A percentile compares a stretch with the other conserved stretches of the same genome.
phyloP scores from a whole-genome alignment of 2,113 vertebrate genomes.

The Geococcyx californianus region DNA sequence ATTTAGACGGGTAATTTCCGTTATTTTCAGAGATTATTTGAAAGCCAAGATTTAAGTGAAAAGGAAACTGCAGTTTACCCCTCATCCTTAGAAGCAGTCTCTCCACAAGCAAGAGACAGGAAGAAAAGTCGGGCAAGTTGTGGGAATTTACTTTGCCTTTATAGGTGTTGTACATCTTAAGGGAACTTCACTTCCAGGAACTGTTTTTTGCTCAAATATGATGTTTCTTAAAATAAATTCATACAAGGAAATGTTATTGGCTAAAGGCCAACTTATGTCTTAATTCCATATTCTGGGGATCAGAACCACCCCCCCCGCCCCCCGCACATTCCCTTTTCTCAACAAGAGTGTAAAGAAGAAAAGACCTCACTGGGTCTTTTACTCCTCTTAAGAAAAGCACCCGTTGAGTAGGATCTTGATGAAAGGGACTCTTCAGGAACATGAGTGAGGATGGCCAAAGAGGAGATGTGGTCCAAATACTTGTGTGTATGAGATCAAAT shows the following conservation, averaged over 20 bases:
- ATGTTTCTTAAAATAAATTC: not conserved
- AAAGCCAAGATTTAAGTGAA: not conserved
- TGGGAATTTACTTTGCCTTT: not conserved
- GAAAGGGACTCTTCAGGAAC: not conserved
- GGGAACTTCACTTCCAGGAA: not conserved
- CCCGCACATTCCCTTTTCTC: not conserved
- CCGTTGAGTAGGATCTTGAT: not conserved
- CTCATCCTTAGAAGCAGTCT: not conserved
- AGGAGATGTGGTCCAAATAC: not conserved
- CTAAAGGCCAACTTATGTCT: not conserved
- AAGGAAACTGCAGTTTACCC: not conserved
- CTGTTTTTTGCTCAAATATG: not conserved
- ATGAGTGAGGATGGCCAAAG: not conserved
- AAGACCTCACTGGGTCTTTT: not conserved
- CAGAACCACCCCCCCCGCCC: too few relatives aligned
- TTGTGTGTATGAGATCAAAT: not conserved
- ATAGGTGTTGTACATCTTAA: not conserved
- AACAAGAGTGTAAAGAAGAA: not conserved
- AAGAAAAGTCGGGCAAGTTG: not conserved
- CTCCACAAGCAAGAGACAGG: not conserved
- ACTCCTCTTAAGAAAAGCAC: not conserved
- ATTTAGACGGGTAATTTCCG: not conserved
- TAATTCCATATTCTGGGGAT: too few relatives aligned
- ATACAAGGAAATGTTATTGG: not conserved
- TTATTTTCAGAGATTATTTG: not conserved